Conservation (phyloP, 2,113 vertebrate genomes). For the Notechis scutatus region DNA sequence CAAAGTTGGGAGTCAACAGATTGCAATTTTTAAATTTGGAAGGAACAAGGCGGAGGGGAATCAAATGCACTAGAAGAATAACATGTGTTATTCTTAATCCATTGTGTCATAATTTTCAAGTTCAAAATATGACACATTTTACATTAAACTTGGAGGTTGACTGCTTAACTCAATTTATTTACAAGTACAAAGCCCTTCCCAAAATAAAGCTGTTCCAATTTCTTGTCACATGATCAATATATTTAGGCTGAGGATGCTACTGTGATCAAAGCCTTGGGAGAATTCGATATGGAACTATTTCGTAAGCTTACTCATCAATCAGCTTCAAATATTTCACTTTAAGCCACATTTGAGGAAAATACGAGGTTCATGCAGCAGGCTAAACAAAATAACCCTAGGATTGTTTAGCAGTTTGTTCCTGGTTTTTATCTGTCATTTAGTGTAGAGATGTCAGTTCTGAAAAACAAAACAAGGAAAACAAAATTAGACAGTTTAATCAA, state of each 20-base stretch:
- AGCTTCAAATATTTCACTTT: neutral
- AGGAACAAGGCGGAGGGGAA: neutral
- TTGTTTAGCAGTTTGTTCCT: neutral
- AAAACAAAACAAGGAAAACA: neutral
- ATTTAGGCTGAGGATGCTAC: neutral
- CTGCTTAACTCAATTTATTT: neutral
- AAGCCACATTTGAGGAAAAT: neutral
- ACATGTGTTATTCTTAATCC: neutral
- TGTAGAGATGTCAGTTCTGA: neutral
- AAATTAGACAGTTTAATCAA: slow-evolving; percentile 59
- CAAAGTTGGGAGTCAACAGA: neutral
- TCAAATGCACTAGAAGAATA: neutral
- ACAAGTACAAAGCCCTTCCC: neutral
- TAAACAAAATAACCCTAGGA: neutral
- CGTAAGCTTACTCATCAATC: neutral
- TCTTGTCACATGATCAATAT: neutral
- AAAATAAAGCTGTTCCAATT: neutral
- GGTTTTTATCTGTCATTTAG: neutral
- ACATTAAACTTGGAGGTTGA: neutral
- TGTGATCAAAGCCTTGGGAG: neutral
- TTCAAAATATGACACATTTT: neutral
- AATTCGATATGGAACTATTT: neutral
- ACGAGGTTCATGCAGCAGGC: neutral
- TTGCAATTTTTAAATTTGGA: neutral
- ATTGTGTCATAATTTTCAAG: neutral